phyloP scores from a whole-genome alignment of 2,888 invertebrate genomes.

The Biston betularia region DNA sequence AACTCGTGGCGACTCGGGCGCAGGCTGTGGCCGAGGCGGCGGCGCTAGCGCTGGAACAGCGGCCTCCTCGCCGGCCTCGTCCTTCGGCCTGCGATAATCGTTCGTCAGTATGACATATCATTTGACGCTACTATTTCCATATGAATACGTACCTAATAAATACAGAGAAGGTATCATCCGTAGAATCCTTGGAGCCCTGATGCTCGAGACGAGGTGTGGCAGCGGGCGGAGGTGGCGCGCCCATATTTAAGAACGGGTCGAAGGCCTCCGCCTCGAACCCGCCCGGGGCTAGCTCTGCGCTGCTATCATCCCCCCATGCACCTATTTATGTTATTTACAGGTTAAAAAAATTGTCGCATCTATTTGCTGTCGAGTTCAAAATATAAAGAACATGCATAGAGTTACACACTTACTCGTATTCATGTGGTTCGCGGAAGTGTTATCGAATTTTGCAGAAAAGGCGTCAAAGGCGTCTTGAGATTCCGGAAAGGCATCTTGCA shows the following conservation, averaged over 20 bases:
- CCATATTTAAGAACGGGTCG: slow-evolving; percentile 93
- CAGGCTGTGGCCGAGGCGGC: slow-evolving; percentile 86
- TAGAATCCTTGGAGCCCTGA: slow-evolving; percentile 91
- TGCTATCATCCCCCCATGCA: slow-evolving; percentile 74
- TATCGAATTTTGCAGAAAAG: slow-evolving; percentile 95
- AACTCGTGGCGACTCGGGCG: slow-evolving; percentile 87
- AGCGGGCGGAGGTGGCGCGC: slow-evolving; percentile 90
- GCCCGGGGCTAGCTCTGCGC: slow-evolving; percentile 60
- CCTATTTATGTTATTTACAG: slow-evolving; percentile 47
- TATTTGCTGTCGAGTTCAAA: not conserved
- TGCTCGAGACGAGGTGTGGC: slow-evolving; percentile 88
- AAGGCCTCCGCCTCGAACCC: slow-evolving; percentile 91
- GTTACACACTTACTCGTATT: slow-evolving; percentile 60
- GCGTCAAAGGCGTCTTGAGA: slow-evolving; percentile 91
- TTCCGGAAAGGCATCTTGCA: slow-evolving; percentile 67
- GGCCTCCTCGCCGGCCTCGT: slow-evolving; percentile 58
- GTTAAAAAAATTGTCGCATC: no score
- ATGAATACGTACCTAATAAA: slow-evolving; percentile 89
- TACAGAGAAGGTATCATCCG: slow-evolving; percentile 92
- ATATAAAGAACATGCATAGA: not conserved
- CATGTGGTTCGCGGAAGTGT: slow-evolving; percentile 80
- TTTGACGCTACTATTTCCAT: not conserved
- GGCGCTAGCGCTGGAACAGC: slow-evolving; percentile 91
- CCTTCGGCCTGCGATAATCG: slow-evolving; percentile 79
- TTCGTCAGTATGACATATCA: not conserved